Conservation (phyloP, 2,888 invertebrate species). For the Tipula lateralis region DNA sequence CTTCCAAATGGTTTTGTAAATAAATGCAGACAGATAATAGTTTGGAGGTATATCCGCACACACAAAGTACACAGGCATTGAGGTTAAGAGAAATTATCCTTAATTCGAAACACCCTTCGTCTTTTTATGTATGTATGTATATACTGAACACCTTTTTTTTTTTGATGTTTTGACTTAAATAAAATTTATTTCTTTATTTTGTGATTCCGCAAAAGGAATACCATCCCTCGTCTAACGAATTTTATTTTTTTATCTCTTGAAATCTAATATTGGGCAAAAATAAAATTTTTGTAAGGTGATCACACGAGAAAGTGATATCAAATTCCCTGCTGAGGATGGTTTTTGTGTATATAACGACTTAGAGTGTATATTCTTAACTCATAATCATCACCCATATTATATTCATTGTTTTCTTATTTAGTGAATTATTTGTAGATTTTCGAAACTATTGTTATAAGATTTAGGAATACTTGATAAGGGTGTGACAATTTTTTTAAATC, state of each 20-base stretch:
- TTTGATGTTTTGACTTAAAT: conserved; percentile 9
- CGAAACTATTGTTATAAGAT: neutral
- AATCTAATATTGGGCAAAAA: neutral
- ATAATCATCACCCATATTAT: conserved; percentile 11
- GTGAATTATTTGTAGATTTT: neutral
- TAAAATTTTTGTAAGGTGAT: neutral
- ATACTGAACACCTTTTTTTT: conserved; percentile 19
- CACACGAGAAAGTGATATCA: neutral
- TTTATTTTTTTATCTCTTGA: neutral
- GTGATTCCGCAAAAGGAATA: neutral
- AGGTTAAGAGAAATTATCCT: conserved; percentile 15
- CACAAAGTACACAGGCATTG: conserved; percentile 5
- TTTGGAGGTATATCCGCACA: neutral
- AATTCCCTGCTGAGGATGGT: conserved; percentile 11
- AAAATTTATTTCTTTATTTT: conserved; percentile 24
- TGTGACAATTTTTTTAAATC: neutral
- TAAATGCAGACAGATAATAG: conserved; percentile 4
- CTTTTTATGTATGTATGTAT: neutral
- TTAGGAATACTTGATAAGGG: neutral
- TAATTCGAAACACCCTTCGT: conserved; percentile 2
- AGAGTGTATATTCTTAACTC: neutral
- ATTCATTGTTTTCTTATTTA: neutral
- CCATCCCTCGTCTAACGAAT: neutral
- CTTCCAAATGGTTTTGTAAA: neutral
- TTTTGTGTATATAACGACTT: neutral